Conservation (phyloP, 2,797 vertebrate genomes). For the Babyrousa celebensis region DNA sequence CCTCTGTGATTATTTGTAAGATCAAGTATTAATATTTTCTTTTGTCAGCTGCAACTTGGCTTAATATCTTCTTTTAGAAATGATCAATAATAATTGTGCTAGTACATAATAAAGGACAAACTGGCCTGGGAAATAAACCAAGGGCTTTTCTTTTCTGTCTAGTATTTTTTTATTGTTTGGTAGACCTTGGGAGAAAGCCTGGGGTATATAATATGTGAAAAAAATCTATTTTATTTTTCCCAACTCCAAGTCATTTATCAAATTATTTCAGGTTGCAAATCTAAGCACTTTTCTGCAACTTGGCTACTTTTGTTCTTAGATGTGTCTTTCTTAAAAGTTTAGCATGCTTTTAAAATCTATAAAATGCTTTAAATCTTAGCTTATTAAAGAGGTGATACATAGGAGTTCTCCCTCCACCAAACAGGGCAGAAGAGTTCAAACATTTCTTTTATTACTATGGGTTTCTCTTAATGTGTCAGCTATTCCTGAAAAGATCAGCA, state of each 20-base stretch:
- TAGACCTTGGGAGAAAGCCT: background rate
- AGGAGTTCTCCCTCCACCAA: background rate
- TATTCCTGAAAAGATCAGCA: conserved; percentile 53
- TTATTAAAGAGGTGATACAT: conserved; percentile 11
- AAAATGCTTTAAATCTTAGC: conserved; percentile 47
- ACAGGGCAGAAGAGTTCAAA: background rate
- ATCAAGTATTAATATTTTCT: conserved; percentile 21
- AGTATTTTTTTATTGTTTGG: conserved; percentile 19
- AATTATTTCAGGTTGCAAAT: conserved; percentile 52
- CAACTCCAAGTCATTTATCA: conserved; percentile 42
- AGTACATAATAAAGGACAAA: background rate
- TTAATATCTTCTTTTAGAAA: conserved; percentile 52
- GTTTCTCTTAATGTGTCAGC: background rate
- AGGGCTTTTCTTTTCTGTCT: background rate
- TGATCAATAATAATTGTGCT: conserved; percentile 50
- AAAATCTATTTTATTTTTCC: conserved; percentile 42
- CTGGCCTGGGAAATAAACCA: background rate
- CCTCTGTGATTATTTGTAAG: conserved; percentile 2
- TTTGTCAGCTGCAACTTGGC: background rate
- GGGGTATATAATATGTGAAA: background rate
- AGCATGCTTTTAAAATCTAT: conserved; percentile 34
- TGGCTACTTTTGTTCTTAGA: conserved; percentile 56
- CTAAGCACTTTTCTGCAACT: conserved; percentile 37
- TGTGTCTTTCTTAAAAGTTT: conserved; percentile 27
- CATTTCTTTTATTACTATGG: background rate